Conservation (phyloP, 2,888 invertebrate genomes). For the Esperia sulphurella region DNA sequence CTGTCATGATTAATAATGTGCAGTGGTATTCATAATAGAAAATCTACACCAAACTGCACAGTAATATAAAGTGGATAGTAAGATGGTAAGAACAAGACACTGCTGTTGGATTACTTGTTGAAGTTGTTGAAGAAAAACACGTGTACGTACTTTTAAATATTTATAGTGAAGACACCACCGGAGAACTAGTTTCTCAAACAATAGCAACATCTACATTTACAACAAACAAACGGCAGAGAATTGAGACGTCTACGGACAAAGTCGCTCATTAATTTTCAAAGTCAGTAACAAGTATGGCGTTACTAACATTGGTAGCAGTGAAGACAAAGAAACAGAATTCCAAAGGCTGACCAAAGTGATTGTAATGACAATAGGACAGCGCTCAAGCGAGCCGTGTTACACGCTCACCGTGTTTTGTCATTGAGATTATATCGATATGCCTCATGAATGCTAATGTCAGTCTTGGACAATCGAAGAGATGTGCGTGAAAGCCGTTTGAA, state of each 20-base stretch:
- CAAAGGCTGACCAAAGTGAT: slow-evolving; percentile 35
- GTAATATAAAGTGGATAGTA: too few species aligned
- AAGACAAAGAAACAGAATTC: slow-evolving; percentile 28
- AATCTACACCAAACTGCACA: too few species aligned
- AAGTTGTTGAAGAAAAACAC: not conserved
- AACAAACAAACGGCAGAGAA: slow-evolving; percentile 39
- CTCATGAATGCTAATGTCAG: slow-evolving; percentile 36
- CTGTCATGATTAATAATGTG: too few species aligned
- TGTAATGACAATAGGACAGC: slow-evolving; percentile 30
- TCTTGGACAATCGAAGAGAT: slow-evolving; percentile 26
- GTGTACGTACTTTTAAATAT: slow-evolving; percentile 12
- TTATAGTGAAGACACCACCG: slow-evolving; percentile 29
- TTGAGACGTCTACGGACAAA: slow-evolving; percentile 52
- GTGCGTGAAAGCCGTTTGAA: slow-evolving; percentile 46
- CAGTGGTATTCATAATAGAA: too few species aligned
- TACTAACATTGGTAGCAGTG: slow-evolving; percentile 44
- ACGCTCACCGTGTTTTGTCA: slow-evolving; percentile 53
- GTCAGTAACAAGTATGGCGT: slow-evolving; percentile 43
- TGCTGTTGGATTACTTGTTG: too few species aligned
- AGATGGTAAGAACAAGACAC: too few species aligned
- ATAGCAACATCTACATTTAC: slow-evolving; percentile 30
- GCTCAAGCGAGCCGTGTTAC: slow-evolving; percentile 48
- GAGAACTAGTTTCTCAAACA: slow-evolving; percentile 29
- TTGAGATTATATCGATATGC: slow-evolving; percentile 52
- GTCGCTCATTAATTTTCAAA: slow-evolving; percentile 70